Percentiles rank a stretch among this genome's conserved stretches.
Conservation (phyloP, 2,888 invertebrate species). For the Pristionchus maxplancki region DNA sequence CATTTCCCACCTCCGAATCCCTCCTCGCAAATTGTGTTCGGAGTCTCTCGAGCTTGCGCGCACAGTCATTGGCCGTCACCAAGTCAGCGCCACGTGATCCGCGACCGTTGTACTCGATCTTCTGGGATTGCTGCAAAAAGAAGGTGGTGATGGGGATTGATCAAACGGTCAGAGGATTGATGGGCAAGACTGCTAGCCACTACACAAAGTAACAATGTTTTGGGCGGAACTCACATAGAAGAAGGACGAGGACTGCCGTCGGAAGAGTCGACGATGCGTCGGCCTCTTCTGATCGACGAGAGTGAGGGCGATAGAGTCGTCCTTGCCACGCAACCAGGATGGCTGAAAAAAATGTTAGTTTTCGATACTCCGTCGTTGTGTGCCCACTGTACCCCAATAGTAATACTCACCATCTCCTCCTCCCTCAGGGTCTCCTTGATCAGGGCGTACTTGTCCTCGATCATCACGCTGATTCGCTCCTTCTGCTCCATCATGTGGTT, state of each 20-base stretch:
- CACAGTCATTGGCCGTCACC: conserved; percentile 50
- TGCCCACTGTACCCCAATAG: not conserved
- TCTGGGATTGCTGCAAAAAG: not conserved
- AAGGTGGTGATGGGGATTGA: not conserved
- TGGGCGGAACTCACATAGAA: conserved; percentile 29
- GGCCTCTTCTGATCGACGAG: not conserved
- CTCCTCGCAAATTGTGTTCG: not conserved
- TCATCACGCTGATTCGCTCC: conserved; percentile 38
- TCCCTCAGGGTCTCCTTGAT: conserved; percentile 45
- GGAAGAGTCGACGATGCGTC: not conserved
- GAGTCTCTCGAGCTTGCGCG: conserved; percentile 39
- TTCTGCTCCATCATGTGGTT: conserved; percentile 42
- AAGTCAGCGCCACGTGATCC: not conserved
- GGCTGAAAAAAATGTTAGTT: conserved; percentile 38
- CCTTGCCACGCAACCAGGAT: conserved; percentile 35
- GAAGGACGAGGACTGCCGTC: conserved; percentile 18
- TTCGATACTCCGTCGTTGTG: not conserved
- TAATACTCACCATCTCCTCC: conserved; percentile 45
- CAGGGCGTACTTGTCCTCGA: conserved; percentile 46
- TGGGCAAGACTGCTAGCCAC: not conserved
- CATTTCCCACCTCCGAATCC: conserved; percentile 37
- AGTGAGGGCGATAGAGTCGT: not conserved
- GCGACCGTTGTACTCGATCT: not conserved
- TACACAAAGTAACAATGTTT: no score
- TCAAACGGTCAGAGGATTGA: not conserved